These are phyloP conservation scores for Pseudococcus longispinus DNA, from an alignment of 2,888 invertebrate species.

Conservation along the genomic window DNA sequence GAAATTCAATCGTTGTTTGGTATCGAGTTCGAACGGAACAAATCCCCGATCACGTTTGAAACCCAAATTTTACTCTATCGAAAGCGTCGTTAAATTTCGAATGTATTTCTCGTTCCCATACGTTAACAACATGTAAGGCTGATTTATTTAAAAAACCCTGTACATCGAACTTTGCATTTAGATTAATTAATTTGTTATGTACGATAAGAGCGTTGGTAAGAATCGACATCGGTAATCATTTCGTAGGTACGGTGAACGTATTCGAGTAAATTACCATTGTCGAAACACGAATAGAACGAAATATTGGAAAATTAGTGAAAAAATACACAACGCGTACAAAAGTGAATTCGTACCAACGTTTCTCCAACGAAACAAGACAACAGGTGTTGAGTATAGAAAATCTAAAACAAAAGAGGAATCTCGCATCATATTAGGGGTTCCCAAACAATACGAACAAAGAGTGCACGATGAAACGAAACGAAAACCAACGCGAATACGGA, in stretches of 20 bases:
- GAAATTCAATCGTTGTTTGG: not conserved
- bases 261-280: not conserved
- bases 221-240: not conserved
- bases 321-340: not conserved
- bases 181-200: not conserved
- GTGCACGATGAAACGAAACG: not conserved
- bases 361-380: not conserved
- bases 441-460: not conserved
- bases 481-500: not conserved
- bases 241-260: not conserved
- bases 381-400: constrained; percentile 19
- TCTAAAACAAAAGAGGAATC: constrained; percentile 28
- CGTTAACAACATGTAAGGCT: not conserved
- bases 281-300: not conserved
- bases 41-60: too few relatives aligned
- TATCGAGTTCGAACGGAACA: not conserved
- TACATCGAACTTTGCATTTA: not conserved
- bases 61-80: too few relatives aligned
- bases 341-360: not conserved
- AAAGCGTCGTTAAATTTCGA: too few relatives aligned
- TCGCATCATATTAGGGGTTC: constrained; percentile 30
- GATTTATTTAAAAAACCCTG: not conserved
- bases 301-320: not conserved
- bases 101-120: too few relatives aligned
- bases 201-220: not conserved